A percentile compares a stretch with the other conserved stretches of the same genome.
phyloP scores from a whole-genome alignment of 2,888 invertebrate species.

The Noctuana brunneofusca region DNA sequence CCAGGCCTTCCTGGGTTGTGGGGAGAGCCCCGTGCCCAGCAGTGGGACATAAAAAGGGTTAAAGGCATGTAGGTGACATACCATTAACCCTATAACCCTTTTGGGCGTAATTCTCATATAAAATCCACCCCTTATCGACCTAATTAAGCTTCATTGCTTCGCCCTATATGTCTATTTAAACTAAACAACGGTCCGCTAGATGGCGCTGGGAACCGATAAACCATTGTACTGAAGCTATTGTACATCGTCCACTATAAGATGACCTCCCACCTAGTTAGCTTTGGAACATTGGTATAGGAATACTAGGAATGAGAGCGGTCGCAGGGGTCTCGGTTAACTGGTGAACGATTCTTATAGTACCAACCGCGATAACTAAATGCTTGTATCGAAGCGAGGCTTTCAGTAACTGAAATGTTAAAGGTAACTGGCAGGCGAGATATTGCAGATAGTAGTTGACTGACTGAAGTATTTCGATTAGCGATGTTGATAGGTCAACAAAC shows the following conservation, averaged over 20 bases:
- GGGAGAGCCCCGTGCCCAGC: too few relatives aligned
- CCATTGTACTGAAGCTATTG: conserved; percentile 46
- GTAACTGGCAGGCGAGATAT: conserved; percentile 14
- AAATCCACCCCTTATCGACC: conserved; percentile 30
- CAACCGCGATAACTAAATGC: conserved; percentile 28
- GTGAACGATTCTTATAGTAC: conserved; percentile 29
- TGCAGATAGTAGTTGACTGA: conserved; percentile 16
- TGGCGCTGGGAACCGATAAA: conserved; percentile 44
- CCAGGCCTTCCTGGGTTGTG: too few relatives aligned
- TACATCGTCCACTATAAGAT: conserved; percentile 41
- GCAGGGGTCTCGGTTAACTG: conserved; percentile 27
- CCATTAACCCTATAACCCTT: conserved; percentile 26
- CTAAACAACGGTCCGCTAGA: conserved; percentile 36
- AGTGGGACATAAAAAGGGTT: too few relatives aligned
- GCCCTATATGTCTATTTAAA: conserved; percentile 24
- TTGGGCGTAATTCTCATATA: conserved; percentile 14
- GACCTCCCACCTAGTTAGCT: conserved; percentile 39
- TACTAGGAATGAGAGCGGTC: conserved; percentile 37
- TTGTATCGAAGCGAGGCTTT: conserved; percentile 26
- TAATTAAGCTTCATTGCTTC: conserved; percentile 32
- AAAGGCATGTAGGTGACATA: neutral
- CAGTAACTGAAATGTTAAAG: conserved; percentile 17
- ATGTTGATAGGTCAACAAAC: neutral
- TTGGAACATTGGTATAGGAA: conserved; percentile 31
- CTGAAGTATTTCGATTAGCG: neutral